phyloP scores from a whole-genome alignment of 1,140 invertebrate genomes.

The Temnothorax curvispinosus region DNA sequence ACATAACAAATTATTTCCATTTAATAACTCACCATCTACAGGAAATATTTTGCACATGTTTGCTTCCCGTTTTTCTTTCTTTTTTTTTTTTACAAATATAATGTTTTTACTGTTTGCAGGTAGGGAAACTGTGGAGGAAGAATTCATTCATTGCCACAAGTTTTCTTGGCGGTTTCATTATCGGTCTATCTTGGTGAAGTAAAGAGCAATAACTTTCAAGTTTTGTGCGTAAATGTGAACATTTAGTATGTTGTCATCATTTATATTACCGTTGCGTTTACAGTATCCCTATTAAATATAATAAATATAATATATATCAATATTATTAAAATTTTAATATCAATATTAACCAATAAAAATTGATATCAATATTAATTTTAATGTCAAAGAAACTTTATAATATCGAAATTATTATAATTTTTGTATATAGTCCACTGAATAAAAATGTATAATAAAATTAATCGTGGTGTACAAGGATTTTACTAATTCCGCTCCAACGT shows the following conservation, averaged over 20 bases:
- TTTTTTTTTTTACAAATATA: constrained; percentile 4
- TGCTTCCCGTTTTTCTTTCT: background rate
- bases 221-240: constrained; percentile 57
- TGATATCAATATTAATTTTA: background rate
- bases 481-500: background rate
- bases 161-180: constrained; percentile 94
- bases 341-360: background rate
- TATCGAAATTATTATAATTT: background rate
- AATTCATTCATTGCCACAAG: constrained; percentile 93
- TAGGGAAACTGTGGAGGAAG: constrained; percentile 89
- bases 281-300: background rate
- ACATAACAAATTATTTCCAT: background rate
- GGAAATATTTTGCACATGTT: constrained; percentile 46
- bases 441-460: constrained; percentile 47
- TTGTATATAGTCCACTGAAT: constrained; percentile 28
- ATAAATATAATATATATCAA: background rate
- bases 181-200: constrained; percentile 90
- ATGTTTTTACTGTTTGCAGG: constrained; percentile 86
- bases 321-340: constrained; percentile 34
- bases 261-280: constrained; percentile 18
- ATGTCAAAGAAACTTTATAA: constrained; percentile 4
- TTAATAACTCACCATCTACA: too few species aligned
- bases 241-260: constrained; percentile 44
- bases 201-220: constrained; percentile 41
- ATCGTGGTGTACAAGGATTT: background rate